Evolutionary conservation across 1,140 invertebrate genomes (phyloP).

Genomic region (Drosophila arawakana): DNA sequence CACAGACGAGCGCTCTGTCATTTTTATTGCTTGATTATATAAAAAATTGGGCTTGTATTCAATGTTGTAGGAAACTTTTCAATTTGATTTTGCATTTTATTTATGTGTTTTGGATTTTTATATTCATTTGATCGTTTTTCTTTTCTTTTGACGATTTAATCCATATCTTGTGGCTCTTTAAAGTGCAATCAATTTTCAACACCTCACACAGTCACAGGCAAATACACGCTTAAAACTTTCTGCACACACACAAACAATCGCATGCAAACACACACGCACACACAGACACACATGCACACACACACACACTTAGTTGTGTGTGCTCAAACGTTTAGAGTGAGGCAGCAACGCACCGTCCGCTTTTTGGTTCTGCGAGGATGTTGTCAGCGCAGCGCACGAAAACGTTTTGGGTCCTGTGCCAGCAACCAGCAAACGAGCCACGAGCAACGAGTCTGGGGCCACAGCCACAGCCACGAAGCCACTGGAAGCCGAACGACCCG

Average conservation of each 20-base stretch:
- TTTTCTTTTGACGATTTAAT: constrained; percentile 27
- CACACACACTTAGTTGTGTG: constrained; percentile 21
- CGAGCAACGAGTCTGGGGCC: constrained; percentile 21
- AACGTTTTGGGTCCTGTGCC: constrained; percentile 69
- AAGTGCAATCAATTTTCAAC: constrained; percentile 76
- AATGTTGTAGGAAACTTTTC: constrained; percentile 33
- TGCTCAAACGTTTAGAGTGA: not conserved
- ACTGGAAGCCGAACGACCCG: constrained; percentile 15
- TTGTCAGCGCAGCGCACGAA: constrained; percentile 82
- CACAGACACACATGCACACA: constrained; percentile 4
- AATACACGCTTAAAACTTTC: constrained; percentile 39
- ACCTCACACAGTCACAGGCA: constrained; percentile 43
- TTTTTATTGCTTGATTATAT: constrained; percentile 83
- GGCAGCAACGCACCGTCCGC: constrained; percentile 73
- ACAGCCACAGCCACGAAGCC: constrained; percentile 3
- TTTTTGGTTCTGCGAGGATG: constrained; percentile 77
- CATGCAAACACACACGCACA: constrained; percentile 13
- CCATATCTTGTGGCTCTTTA: constrained; percentile 55
- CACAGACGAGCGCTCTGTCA: constrained; percentile 35
- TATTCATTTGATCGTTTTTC: constrained; percentile 13
- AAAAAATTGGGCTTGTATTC: constrained; percentile 72
- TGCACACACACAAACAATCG: constrained; percentile 37
- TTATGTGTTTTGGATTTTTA: constrained; percentile 22
- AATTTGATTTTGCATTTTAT: constrained; percentile 23
- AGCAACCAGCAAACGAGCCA: constrained; percentile 18